Percentiles rank a stretch among this genome's conserved stretches.
Evolutionary conservation across 1,140 invertebrate genomes (phyloP).

Genomic region (Antheraea pernyi): DNA sequence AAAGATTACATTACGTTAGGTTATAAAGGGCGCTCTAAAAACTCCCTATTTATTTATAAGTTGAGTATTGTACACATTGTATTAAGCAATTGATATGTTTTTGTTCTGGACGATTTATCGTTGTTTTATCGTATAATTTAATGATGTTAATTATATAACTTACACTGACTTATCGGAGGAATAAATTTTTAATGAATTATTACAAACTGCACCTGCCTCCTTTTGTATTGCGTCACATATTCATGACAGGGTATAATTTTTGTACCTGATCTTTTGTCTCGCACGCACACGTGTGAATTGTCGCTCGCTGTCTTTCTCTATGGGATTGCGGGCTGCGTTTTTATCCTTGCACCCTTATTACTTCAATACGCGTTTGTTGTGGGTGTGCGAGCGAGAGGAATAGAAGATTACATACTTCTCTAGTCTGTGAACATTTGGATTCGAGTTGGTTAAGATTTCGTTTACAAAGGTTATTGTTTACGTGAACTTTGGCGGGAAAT

Average conservation of each 20-base stretch:
- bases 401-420: slow-evolving; percentile 32
- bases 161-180: slow-evolving; percentile 59
- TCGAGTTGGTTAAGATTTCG: slow-evolving; percentile 1
- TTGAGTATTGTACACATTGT: too few relatives aligned
- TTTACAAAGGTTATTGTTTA: neutral
- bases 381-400: slow-evolving; percentile 48
- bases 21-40: too few relatives aligned
- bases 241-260: slow-evolving; percentile 56
- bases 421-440: slow-evolving; percentile 38
- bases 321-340: slow-evolving; percentile 10
- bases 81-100: too few relatives aligned
- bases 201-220: slow-evolving; percentile 66
- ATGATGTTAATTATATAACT: slow-evolving; percentile 2
- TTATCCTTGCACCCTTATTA: slow-evolving; percentile 56
- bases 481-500: slow-evolving; percentile 3
- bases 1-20: too few relatives aligned
- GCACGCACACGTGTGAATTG: slow-evolving; percentile 27
- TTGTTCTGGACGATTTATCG: too few relatives aligned
- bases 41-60: too few relatives aligned
- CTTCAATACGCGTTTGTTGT: slow-evolving; percentile 49
- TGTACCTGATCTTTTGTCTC: slow-evolving; percentile 44
- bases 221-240: slow-evolving; percentile 61
- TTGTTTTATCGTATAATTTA: neutral
- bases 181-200: slow-evolving; percentile 62
- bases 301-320: slow-evolving; percentile 40